phyloP scores from a whole-genome alignment of 1,140 invertebrate species.

The Diorhabda elongata region DNA sequence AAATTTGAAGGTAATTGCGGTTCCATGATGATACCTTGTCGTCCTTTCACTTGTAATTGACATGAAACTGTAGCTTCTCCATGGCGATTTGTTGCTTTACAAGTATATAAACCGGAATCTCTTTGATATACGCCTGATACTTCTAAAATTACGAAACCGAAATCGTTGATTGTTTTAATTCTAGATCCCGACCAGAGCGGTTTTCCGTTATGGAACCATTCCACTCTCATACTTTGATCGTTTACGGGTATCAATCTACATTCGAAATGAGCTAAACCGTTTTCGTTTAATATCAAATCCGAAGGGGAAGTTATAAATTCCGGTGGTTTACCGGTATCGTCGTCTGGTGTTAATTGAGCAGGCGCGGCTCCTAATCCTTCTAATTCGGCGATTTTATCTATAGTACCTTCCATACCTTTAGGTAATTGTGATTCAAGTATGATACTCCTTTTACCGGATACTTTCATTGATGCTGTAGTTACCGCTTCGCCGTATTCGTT shows the following conservation, averaged over 20 bases:
- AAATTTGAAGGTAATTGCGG: slow-evolving; percentile 86
- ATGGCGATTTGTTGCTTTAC: slow-evolving; percentile 86
- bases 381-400: slow-evolving; percentile 88
- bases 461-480: slow-evolving; percentile 85
- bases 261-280: slow-evolving; percentile 88
- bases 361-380: slow-evolving; percentile 75
- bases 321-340: slow-evolving; percentile 83
- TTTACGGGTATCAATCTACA: slow-evolving; percentile 84
- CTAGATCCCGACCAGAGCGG: slow-evolving; percentile 79
- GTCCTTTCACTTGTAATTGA: slow-evolving; percentile 76
- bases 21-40: slow-evolving; percentile 83
- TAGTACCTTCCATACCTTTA: slow-evolving; percentile 88
- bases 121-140: slow-evolving; percentile 82
- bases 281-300: slow-evolving; percentile 81
- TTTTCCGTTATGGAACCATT: slow-evolving; percentile 96
- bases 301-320: slow-evolving; percentile 86
- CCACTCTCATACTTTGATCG: slow-evolving; percentile 88
- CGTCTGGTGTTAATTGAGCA: slow-evolving; percentile 62
- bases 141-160: slow-evolving; percentile 90
- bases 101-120: slow-evolving; percentile 85
- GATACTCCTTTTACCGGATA: slow-evolving; percentile 85
- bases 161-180: slow-evolving; percentile 89
- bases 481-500: slow-evolving; percentile 92
- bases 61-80: slow-evolving; percentile 85
- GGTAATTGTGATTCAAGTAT: slow-evolving; percentile 88